Evolutionary conservation across 2,888 invertebrate species (phyloP), one percentile per base, ranked within the genome.

Genomic region (Lithodes maja): DNA sequence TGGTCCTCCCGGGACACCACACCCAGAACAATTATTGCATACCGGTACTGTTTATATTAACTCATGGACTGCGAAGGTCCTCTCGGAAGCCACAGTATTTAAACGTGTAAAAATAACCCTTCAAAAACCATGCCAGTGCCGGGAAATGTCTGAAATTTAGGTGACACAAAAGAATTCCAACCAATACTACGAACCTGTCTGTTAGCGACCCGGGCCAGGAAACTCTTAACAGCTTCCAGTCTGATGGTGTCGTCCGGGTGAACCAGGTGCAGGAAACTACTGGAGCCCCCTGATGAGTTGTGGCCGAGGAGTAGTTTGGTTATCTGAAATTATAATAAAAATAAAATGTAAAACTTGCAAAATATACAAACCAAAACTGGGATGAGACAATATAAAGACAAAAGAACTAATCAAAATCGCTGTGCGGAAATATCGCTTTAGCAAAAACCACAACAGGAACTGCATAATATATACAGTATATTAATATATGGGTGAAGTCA

Each of bases 201-300:
- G 49, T 68, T 81, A 15, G 71, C 50, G 49, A 88, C 53, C 33
- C 15, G 80, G 33, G 50, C 61, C 9, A 82, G 49, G 71, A 81
- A 89, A 17, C 54, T 82, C 55, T 82, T 54, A n/a, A 50, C 83
- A 15, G 89, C 89, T 7, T 71, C 77, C 2, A 69, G 15, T 49
- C 89, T 54, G 33, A 83, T 50, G 2, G 33, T 68, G 5, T 85
- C 82, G 49, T 89, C 71, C 2, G 89, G 82, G 75, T 89, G 85
- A 50, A 85, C 55, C 49, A 89, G 15, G 2, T 85, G 85, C 3
- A 82, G 81, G 69, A 89, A 85, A 54, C 81, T 52, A 50, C 81
- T 52, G 17, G 55, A 49, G 33, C 33, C 33, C 33, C 33, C 33
- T 49, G 50, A 50, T 50, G 52, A 12, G 9, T 17, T 12, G 1